Percentiles rank a stretch among this genome's conserved stretches.
phyloP scores from a whole-genome alignment of 2,888 invertebrate genomes.

The Phaedon cochleariae region DNA sequence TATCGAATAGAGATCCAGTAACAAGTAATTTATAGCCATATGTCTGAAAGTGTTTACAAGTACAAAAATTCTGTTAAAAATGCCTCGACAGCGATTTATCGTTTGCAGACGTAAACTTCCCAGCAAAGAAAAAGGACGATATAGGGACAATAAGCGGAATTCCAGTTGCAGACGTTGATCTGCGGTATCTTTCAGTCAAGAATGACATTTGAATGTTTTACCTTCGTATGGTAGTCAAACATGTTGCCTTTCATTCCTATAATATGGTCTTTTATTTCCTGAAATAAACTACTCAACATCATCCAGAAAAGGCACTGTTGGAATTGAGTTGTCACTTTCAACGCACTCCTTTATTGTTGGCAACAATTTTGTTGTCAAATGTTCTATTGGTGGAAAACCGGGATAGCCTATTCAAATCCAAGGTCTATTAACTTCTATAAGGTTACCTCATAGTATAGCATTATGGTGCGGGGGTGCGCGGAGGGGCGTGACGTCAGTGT shows the following conservation, averaged over 20 bases:
- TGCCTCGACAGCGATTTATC: constrained; percentile 17
- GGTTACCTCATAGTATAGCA: no score
- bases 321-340: no score
- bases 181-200: background rate
- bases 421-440: no score
- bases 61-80: constrained; percentile 18
- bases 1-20: constrained; percentile 25
- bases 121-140: background rate
- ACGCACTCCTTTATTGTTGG: no score
- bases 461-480: no score
- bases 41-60: constrained; percentile 27
- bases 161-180: background rate
- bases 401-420: no score
- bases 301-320: no score
- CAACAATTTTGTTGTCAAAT: no score
- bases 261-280: background rate
- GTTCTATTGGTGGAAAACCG: no score
- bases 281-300: background rate
- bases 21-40: constrained; percentile 23
- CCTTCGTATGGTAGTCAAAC: background rate
- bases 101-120: background rate
- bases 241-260: background rate
- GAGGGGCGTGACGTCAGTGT: no score
- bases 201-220: background rate
- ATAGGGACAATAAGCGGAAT: background rate